Percentiles rank a stretch among this genome's conserved stretches.
Evolutionary conservation across 2,797 vertebrate genomes (phyloP).

Genomic region (Atherinosoma microstoma): DNA sequence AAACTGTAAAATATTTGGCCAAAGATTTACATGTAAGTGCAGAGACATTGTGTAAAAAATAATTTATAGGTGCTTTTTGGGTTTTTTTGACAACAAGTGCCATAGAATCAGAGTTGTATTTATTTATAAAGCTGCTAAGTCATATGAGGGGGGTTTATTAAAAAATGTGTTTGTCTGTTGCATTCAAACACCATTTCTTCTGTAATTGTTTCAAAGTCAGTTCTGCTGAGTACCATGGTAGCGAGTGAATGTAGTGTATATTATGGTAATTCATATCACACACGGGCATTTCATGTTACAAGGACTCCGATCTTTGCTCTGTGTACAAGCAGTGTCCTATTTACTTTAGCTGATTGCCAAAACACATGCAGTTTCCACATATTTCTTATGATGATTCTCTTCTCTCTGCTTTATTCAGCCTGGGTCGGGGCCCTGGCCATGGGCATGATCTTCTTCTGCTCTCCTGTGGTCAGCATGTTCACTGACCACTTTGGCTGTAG

Average conservation of each 20-base stretch:
- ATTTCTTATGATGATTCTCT: slow-evolving; percentile 16
- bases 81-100: background rate
- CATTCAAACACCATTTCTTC: background rate
- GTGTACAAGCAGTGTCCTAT: slow-evolving; percentile 11
- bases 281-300: background rate
- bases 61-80: background rate
- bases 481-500: slow-evolving; percentile 96
- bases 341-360: slow-evolving; percentile 6
- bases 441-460: slow-evolving; percentile 99
- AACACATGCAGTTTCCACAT: slow-evolving; percentile 15
- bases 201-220: background rate
- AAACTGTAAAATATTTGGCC: background rate
- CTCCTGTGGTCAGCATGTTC: slow-evolving; percentile 98
- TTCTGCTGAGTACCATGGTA: background rate
- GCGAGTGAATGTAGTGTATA: background rate
- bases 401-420: slow-evolving; percentile 77
- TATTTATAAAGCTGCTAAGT: background rate
- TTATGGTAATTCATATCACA: slow-evolving; percentile 4
- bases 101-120: background rate
- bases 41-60: background rate
- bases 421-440: slow-evolving; percentile 96
- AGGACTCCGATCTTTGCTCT: slow-evolving; percentile 22
- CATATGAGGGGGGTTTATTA: background rate
- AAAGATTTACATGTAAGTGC: background rate
- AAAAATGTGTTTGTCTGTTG: background rate